Percentiles rank a stretch among this genome's conserved stretches.
Evolutionary conservation across 2,888 invertebrate genomes (phyloP).

Genomic region (Orthonevra nobilis): DNA sequence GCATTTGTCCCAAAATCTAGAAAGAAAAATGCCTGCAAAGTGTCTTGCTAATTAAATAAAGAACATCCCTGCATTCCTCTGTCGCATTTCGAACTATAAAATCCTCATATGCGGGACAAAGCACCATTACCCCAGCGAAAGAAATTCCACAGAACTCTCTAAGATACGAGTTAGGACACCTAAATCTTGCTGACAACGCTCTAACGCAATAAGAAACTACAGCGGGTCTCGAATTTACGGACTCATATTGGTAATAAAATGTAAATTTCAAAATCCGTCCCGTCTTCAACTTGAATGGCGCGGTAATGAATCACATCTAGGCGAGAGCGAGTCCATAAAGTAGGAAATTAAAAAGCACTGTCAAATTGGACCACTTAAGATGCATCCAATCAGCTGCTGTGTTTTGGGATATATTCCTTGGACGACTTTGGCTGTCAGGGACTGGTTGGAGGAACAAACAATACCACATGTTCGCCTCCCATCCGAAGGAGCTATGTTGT

Average conservation of each 20-base stretch:
- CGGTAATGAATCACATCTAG: slow-evolving; percentile 53
- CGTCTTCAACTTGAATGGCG: neutral
- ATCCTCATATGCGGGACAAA: neutral
- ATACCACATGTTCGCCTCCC: slow-evolving; percentile 35
- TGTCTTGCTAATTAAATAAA: slow-evolving; percentile 51
- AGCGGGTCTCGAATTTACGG: slow-evolving; percentile 50
- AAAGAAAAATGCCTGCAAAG: slow-evolving; percentile 33
- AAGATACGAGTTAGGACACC: slow-evolving; percentile 42
- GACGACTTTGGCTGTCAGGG: neutral
- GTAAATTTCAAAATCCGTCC: slow-evolving; percentile 38
- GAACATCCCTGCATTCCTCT: slow-evolving; percentile 34
- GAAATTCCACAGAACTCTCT: slow-evolving; percentile 47
- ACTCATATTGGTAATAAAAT: slow-evolving; percentile 66
- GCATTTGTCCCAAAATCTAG: neutral
- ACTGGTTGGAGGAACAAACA: neutral
- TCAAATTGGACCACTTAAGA: slow-evolving; percentile 66
- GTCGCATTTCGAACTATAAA: slow-evolving; percentile 26
- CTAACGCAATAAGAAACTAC: neutral
- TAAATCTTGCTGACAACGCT: slow-evolving; percentile 27
- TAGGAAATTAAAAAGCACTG: slow-evolving; percentile 64
- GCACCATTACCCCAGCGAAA: slow-evolving; percentile 6
- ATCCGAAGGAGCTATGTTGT: slow-evolving; percentile 56
- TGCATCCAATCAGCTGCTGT: slow-evolving; percentile 52
- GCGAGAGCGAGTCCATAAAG: slow-evolving; percentile 46
- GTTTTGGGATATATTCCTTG: too few species aligned